Percentiles rank a stretch among this genome's conserved stretches.
These are phyloP conservation scores for Dendrocincla fuliginosa DNA, from an alignment of 2,797 vertebrate genomes.

Conservation along the genomic window DNA sequence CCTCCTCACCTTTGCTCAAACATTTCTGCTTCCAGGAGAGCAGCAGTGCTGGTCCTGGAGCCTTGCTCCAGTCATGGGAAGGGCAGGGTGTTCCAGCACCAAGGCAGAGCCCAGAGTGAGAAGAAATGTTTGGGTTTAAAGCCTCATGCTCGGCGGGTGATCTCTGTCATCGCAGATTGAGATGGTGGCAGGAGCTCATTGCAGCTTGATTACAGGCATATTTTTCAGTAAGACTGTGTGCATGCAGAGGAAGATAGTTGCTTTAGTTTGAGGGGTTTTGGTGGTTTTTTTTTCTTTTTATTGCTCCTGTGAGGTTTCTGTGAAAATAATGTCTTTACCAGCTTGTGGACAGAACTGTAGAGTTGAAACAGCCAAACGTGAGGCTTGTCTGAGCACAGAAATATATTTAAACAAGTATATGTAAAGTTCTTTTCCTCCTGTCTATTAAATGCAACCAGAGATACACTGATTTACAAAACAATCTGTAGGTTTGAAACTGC, in stretches of 20 bases:
- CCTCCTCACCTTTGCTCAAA: constrained; percentile 68
- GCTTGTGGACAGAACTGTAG: neutral
- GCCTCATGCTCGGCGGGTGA: neutral
- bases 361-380: neutral
- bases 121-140: neutral
- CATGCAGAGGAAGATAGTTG: neutral
- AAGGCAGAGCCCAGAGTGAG: neutral
- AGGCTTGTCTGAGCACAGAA: neutral
- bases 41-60: neutral
- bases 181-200: neutral
- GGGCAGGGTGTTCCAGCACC: constrained; percentile 9
- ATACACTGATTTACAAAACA: neutral
- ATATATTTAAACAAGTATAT: neutral
- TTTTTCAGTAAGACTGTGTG: neutral
- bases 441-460: neutral
- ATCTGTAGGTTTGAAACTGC: neutral
- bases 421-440: neutral
- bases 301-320: constrained; percentile 1
- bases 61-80: constrained; percentile 32
- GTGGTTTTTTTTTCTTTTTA: neutral
- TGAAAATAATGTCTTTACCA: constrained; percentile 35
- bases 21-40: constrained; percentile 53
- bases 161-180: neutral
- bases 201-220: neutral
- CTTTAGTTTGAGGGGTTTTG: neutral